Conservation (phyloP, 2,113 vertebrate species). For the Chloroceryle aenea region DNA sequence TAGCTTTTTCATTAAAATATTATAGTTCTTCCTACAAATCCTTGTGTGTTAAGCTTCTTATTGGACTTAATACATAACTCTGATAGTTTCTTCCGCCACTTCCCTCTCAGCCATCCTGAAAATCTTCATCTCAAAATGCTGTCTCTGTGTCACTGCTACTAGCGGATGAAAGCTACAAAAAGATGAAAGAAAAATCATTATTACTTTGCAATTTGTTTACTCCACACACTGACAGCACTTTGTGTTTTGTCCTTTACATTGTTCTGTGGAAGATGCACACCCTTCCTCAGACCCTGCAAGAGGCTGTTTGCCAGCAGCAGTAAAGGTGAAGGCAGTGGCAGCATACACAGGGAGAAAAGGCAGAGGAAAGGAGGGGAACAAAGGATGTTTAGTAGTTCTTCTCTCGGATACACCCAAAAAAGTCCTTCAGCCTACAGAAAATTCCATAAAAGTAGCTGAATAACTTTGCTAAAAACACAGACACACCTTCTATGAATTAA, state of each 20-base stretch:
- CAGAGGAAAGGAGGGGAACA: conserved; percentile 39
- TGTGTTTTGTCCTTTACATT: conserved; percentile 41
- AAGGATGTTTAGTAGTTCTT: conserved; percentile 3
- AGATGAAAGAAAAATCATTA: conserved; percentile 60
- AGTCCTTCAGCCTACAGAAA: neutral
- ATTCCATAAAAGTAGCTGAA: neutral
- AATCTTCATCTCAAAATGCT: neutral
- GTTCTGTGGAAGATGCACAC: conserved; percentile 55
- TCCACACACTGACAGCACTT: conserved; percentile 30
- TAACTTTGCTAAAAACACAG: neutral
- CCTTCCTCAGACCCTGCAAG: conserved; percentile 52
- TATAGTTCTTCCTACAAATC: neutral
- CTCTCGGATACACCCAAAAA: neutral
- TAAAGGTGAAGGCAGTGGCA: conserved; percentile 48
- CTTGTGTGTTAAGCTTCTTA: neutral
- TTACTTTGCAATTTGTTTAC: conserved; percentile 51
- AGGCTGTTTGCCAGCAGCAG: conserved; percentile 52
- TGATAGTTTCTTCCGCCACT: neutral
- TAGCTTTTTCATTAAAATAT: neutral
- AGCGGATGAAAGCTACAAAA: conserved; percentile 27
- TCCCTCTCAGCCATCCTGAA: neutral
- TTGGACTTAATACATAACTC: neutral
- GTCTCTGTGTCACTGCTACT: neutral
- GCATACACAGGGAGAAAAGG: neutral
- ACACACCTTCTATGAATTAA: neutral